Conservation (phyloP, 2,797 vertebrate species). For the Protosalanx chinensis region DNA sequence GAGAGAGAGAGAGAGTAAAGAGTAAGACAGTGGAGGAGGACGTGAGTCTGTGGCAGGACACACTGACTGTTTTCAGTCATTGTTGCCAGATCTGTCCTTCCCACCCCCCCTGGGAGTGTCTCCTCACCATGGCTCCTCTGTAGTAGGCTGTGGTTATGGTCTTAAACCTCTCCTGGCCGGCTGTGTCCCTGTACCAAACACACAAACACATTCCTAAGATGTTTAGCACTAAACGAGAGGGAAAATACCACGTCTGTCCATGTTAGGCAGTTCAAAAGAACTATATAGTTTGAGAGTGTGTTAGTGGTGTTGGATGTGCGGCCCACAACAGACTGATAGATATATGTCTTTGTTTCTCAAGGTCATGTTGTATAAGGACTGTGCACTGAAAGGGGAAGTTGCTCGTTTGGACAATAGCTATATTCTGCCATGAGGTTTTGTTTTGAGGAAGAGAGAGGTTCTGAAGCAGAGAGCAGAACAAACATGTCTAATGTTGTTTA, state of each 20-base stretch:
- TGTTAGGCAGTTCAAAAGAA: neutral
- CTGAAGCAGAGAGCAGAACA: no score
- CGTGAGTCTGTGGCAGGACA: constrained; percentile 30
- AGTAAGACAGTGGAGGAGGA: neutral
- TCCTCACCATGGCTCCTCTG: constrained; percentile 89
- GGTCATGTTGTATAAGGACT: neutral
- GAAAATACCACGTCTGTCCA: neutral
- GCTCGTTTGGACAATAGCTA: constrained; percentile 15
- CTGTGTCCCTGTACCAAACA: constrained; percentile 83
- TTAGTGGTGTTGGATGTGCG: neutral
- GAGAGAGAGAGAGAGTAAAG: neutral
- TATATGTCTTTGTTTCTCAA: neutral
- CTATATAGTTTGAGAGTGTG: neutral
- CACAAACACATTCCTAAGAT: constrained; percentile 15
- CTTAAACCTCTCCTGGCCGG: constrained; percentile 96
- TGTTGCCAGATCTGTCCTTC: no score
- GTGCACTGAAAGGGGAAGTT: constrained; percentile 11
- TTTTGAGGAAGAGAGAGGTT: constrained; percentile 37
- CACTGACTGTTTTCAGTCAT: constrained; percentile 29
- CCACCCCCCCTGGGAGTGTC: constrained; percentile 37
- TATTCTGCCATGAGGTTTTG: constrained; percentile 40
- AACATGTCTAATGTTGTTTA: no score
- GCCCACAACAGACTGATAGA: neutral
- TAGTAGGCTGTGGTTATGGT: constrained; percentile 97
- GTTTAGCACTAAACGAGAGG: neutral